Base-by-base conservation (phyloP, 2,888 invertebrate species). In the Neoscelio sp. region DNA sequence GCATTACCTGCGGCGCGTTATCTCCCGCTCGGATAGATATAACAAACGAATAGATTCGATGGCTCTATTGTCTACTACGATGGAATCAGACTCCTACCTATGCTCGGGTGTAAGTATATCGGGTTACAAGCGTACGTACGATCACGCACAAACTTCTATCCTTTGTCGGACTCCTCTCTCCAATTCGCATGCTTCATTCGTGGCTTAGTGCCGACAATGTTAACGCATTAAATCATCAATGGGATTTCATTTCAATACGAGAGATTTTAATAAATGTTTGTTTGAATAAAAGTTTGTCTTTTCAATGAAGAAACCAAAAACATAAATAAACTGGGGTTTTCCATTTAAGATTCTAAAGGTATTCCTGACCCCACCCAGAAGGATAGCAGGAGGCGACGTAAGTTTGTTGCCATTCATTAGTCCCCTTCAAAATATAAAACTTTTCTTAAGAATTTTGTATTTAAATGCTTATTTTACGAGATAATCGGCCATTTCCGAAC, bases 41-140 rank as follows among this genome's bases (percentile, higher is more conserved):
- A 76, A 75, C 60, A 52, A 75, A 68, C 68, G 75, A 76, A 62
- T 62, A 68, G 75, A 76, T 68, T 76, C 75, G 75, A 76, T 68
- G 68, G 68, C 68, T 76, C 75, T 33, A 76, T 76, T 76, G 75
- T 76, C 62, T 76, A 56, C 54, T 20, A 42, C 52, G 67, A 67
- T 52, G 67, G 52, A 68, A 75, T 76, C 40, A 54, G 67, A 62
- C 62, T 52, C 58, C 60, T 62, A 60, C 75, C 46, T 33, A 50
- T 67, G 50, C 65, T 44, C 13, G 23, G 17, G 42, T 62, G 62
- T 76, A 76, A 68, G 52, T 76, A 68, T 68, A 68, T 68, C 75
- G 54, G 40, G 62, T 76, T 76, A 76, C 68, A 68, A 60, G 46
- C 67, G 54, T 62, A 68, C 17, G 74, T 68, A 68, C 68, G 62